phyloP scores from a whole-genome alignment of 2,113 vertebrate genomes.

The Mixornis gularis region DNA sequence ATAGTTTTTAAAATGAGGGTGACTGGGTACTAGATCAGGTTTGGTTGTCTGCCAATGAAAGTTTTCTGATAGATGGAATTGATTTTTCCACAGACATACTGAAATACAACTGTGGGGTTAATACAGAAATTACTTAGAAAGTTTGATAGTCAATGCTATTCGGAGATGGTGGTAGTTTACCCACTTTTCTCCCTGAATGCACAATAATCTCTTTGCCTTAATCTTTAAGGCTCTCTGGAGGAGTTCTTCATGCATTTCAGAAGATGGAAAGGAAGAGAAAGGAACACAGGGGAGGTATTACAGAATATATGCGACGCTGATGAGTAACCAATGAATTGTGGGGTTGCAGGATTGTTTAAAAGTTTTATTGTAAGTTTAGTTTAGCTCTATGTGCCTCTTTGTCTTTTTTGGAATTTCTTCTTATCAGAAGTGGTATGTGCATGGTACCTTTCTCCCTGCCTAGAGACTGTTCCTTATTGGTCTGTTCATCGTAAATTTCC shows the following conservation, averaged over 20 bases:
- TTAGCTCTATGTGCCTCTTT: too few relatives aligned
- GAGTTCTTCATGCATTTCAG: not conserved
- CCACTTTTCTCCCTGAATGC: not conserved
- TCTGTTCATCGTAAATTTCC: too few relatives aligned
- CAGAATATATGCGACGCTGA: not conserved
- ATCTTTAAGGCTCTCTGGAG: not conserved
- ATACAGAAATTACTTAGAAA: not conserved
- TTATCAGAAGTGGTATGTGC: too few relatives aligned
- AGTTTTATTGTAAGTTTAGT: too few relatives aligned
- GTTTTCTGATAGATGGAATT: not conserved
- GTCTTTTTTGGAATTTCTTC: too few relatives aligned
- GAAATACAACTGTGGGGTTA: not conserved
- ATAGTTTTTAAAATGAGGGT: not conserved
- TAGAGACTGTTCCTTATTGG: too few relatives aligned
- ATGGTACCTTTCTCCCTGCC: too few relatives aligned
- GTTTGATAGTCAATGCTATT: not conserved
- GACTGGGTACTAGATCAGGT: not conserved
- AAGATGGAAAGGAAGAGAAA: not conserved
- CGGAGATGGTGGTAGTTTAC: not conserved
- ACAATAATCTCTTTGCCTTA: not conserved
- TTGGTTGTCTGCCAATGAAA: not conserved
- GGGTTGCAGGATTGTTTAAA: too few relatives aligned
- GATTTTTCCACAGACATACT: not conserved
- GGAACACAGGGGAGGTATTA: not conserved
- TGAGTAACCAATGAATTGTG: not conserved